A percentile compares a stretch with the other conserved stretches of the same genome.
These are phyloP conservation scores for Anastrepha obliqua DNA, from an alignment of 1,140 invertebrate genomes.

Conservation along the genomic window DNA sequence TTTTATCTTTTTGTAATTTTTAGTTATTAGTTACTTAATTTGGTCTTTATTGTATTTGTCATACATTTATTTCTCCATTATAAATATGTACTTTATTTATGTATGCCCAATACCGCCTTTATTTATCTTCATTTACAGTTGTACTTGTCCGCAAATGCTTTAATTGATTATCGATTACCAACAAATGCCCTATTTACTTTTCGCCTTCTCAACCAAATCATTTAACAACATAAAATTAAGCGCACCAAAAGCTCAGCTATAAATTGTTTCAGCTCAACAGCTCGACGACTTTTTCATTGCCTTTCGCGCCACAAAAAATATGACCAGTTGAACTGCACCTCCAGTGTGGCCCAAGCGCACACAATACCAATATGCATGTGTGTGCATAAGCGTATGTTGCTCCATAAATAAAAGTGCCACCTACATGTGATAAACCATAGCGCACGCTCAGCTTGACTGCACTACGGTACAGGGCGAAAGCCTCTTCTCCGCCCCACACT, in stretches of 20 bases:
- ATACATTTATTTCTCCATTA: too few relatives aligned
- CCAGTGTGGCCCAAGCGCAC: conserved; percentile 11
- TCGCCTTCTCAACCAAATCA: background rate
- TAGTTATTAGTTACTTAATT: too few relatives aligned
- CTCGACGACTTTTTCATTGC: conserved; percentile 41
- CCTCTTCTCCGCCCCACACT: background rate
- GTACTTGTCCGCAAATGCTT: background rate
- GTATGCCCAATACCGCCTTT: background rate
- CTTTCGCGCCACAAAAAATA: conserved; percentile 28
- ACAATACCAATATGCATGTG: background rate
- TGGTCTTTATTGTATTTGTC: too few relatives aligned
- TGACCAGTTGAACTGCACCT: conserved; percentile 36
- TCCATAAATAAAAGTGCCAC: conserved; percentile 30
- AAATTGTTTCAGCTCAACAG: conserved; percentile 23
- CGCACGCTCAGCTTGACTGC: conserved; percentile 6
- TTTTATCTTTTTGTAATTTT: too few relatives aligned
- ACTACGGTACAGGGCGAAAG: background rate
- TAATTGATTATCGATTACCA: conserved; percentile 33
- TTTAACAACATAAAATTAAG: background rate
- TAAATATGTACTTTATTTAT: too few relatives aligned
- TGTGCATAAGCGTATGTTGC: background rate
- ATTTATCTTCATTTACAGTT: background rate
- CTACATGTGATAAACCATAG: conserved; percentile 13
- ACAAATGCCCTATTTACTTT: background rate
- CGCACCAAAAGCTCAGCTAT: background rate